A percentile compares a stretch with the other conserved stretches of the same genome.
These are phyloP conservation scores for Charanyca ferruginea DNA, from an alignment of 2,888 invertebrate genomes.

Conservation along the genomic window DNA sequence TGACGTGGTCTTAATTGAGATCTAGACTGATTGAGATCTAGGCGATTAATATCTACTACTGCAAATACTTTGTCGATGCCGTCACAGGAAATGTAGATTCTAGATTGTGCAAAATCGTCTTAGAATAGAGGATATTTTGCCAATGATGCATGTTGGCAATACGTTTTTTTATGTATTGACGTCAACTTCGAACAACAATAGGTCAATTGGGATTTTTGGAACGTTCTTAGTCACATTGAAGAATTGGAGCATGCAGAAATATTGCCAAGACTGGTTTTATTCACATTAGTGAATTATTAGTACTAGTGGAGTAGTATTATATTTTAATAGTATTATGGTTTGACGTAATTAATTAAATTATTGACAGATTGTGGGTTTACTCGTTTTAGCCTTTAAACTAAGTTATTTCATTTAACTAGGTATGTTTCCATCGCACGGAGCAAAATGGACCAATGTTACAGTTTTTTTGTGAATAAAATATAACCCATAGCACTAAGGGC, in stretches of 20 bases:
- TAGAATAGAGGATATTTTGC: not conserved
- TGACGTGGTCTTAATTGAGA: conserved; percentile 30
- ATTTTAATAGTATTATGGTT: too few species aligned
- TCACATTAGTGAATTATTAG: too few species aligned
- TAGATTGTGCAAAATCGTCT: conserved; percentile 9
- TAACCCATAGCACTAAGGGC: too few species aligned
- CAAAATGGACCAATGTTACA: too few species aligned
- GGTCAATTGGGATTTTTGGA: conserved; percentile 9
- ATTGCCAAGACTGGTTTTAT: not conserved
- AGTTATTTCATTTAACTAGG: too few species aligned
- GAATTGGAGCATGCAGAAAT: not conserved
- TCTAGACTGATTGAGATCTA: conserved; percentile 18
- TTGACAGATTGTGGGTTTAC: too few species aligned
- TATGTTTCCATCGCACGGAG: too few species aligned
- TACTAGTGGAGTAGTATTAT: too few species aligned
- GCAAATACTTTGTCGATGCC: conserved; percentile 16
- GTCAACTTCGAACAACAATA: conserved; percentile 13
- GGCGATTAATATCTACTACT: conserved; percentile 20
- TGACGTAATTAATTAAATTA: too few species aligned
- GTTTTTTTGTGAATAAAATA: too few species aligned
- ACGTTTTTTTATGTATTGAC: not conserved
- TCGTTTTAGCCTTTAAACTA: too few species aligned
- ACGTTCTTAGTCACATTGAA: conserved; percentile 27
- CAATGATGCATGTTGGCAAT: not conserved
- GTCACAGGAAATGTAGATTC: conserved; percentile 13